phyloP scores from a whole-genome alignment of 2,888 invertebrate species.

The Zhengitettix transpicula region DNA sequence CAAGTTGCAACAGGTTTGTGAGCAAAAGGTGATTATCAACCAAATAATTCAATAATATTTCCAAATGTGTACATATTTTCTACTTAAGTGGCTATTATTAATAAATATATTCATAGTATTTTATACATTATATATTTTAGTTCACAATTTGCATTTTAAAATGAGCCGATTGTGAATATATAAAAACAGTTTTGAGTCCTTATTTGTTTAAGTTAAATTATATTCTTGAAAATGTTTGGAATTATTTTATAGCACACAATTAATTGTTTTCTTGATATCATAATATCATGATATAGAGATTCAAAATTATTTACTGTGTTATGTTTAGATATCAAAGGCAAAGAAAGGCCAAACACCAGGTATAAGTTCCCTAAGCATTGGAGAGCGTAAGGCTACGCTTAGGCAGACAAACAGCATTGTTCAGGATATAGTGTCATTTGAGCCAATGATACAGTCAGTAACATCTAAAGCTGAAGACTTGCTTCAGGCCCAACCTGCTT shows the following conservation, averaged over 20 bases:
- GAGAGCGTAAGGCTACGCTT: slow-evolving; percentile 75
- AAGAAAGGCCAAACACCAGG: slow-evolving; percentile 53
- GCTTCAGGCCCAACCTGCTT: slow-evolving; percentile 78
- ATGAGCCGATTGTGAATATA: too few relatives aligned
- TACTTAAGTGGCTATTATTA: too few relatives aligned
- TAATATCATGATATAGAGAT: neutral
- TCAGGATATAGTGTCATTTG: slow-evolving; percentile 91
- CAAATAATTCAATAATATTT: neutral
- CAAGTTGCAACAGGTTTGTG: slow-evolving; percentile 76
- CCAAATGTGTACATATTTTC: too few relatives aligned
- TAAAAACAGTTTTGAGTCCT: too few relatives aligned
- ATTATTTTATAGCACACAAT: neutral
- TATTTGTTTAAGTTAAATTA: too few relatives aligned
- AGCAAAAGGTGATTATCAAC: slow-evolving; percentile 41
- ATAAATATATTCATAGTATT: neutral
- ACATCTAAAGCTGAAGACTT: slow-evolving; percentile 85
- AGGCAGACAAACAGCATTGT: slow-evolving; percentile 87
- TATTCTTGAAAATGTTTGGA: neutral
- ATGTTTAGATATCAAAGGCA: slow-evolving; percentile 40
- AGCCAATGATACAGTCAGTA: slow-evolving; percentile 93
- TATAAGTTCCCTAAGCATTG: slow-evolving; percentile 59
- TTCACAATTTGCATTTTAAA: neutral
- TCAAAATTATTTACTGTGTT: neutral
- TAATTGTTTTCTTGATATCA: neutral
- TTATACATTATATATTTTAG: neutral